Evolutionary conservation across 2,888 invertebrate genomes (phyloP), one percentile per base, ranked within the genome.

Genomic region (Deroplatys truncata): DNA sequence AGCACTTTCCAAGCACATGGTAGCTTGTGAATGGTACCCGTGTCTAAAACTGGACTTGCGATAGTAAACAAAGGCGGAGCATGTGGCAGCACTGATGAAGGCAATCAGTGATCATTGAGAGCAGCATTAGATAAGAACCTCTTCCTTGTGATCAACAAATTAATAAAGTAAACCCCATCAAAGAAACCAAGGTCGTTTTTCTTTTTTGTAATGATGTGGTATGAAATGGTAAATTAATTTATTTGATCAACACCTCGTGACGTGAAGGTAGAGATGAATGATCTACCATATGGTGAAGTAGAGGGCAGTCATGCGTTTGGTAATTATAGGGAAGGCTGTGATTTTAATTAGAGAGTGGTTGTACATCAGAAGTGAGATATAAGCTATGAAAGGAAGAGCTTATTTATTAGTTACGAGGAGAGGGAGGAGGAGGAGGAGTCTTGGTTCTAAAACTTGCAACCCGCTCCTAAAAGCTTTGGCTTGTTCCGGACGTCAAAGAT

Each of bases 281-380:
- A 82, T 87, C 82, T n/a, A 25, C 87, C 82, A 82, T 35, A 82
- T 87, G 87, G 87, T 82, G 82, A 86, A 86, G 85, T n/a, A 28
- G 85, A 28, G n/a, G 35, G 31, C 82, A 87, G 35, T 87, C 87
- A 28, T 82, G 87, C 31, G 85, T 31, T 35, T 82, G 29, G 88
- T 90, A 90, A 90, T 90, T 90, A 90, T 88, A 90, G 90, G 89
- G 89, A 87, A 88, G 43, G 88, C 88, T 35, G 90, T 86, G 90
- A 88, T 90, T 89, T 88, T 90, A 90, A 90, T 90, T 90, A 90
- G 88, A 85, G 85, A 28, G 85, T 49, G 28, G 49, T 29, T 29
- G 72, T 88, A 16, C 72, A 29, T 28, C 28, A 86, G 28, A 86
- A 43, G 72, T 86, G 28, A 82, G 29, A 86, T 72, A 72, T 86